phyloP scores from a whole-genome alignment of 2,797 vertebrate species.

The Lateolabrax maculatus region DNA sequence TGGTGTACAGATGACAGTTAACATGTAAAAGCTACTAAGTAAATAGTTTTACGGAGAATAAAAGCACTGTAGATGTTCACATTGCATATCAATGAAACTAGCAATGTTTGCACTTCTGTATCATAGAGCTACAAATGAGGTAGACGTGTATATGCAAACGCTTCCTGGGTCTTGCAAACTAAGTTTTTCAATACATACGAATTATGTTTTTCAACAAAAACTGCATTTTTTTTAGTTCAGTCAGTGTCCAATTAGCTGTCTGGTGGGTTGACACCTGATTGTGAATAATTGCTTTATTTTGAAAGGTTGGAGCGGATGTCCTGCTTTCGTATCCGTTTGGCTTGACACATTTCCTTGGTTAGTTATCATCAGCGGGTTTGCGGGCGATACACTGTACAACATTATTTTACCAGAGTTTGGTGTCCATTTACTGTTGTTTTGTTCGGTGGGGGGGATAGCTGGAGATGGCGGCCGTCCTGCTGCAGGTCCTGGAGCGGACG shows the following conservation, averaged over 20 bases:
- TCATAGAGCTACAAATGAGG: too few species aligned
- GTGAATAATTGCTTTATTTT: slow-evolving; percentile 50
- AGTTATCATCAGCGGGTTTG: neutral
- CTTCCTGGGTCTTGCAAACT: too few species aligned
- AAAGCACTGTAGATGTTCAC: neutral
- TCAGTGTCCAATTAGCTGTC: neutral
- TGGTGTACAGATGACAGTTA: too few species aligned
- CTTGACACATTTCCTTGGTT: neutral
- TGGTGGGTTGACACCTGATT: neutral
- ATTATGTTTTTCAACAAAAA: neutral
- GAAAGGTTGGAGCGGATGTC: slow-evolving; percentile 20
- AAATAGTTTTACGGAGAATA: neutral
- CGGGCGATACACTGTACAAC: neutral
- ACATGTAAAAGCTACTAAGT: neutral
- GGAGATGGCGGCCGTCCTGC: slow-evolving; percentile 92
- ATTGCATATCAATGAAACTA: too few species aligned
- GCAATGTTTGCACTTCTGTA: neutral
- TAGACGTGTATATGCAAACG: too few species aligned
- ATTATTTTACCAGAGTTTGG: neutral
- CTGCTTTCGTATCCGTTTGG: neutral
- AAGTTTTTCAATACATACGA: neutral
- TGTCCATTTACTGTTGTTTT: neutral
- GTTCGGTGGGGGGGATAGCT: neutral
- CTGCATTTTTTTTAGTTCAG: neutral
- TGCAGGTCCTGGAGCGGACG: slow-evolving; percentile 91